Conservation (phyloP, 2,797 vertebrate species). For the Urophycis tenuis region DNA sequence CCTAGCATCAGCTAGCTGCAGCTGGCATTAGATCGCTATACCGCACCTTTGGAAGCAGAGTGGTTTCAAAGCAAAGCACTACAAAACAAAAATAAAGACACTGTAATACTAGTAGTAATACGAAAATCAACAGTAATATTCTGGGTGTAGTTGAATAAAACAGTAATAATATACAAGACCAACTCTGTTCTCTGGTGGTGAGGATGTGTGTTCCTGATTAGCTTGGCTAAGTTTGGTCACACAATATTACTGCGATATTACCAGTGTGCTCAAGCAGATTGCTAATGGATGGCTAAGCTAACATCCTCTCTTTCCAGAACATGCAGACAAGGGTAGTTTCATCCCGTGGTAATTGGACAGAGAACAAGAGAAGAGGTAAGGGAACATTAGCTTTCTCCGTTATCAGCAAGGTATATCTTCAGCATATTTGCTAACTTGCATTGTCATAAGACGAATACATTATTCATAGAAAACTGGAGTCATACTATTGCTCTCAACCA, state of each 20-base stretch:
- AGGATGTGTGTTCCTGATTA: slow-evolving; percentile 59
- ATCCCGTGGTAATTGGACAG: slow-evolving; percentile 59
- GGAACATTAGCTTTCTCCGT: slow-evolving; percentile 48
- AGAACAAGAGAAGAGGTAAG: slow-evolving; percentile 30
- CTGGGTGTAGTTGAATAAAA: background rate
- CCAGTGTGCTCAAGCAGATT: slow-evolving; percentile 57
- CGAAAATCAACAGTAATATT: too few relatives aligned
- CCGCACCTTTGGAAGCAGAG: too few relatives aligned
- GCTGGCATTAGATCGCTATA: too few relatives aligned
- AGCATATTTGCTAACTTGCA: slow-evolving; percentile 56
- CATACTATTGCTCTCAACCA: too few relatives aligned
- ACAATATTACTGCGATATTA: slow-evolving; percentile 57
- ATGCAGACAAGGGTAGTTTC: slow-evolving; percentile 25
- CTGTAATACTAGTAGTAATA: too few relatives aligned
- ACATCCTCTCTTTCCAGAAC: slow-evolving; percentile 34
- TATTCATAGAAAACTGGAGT: slow-evolving; percentile 46
- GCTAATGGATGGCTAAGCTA: slow-evolving; percentile 65
- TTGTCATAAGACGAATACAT: slow-evolving; percentile 57
- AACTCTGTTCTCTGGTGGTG: too few relatives aligned
- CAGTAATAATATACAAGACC: too few relatives aligned
- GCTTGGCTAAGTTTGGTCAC: slow-evolving; percentile 59
- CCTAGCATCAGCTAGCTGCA: background rate
- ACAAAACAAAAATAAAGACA: too few relatives aligned
- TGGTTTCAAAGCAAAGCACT: too few relatives aligned
- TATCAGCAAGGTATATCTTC: slow-evolving; percentile 56